phyloP scores from a whole-genome alignment of 2,888 invertebrate species.

The Conomelus anceps region DNA sequence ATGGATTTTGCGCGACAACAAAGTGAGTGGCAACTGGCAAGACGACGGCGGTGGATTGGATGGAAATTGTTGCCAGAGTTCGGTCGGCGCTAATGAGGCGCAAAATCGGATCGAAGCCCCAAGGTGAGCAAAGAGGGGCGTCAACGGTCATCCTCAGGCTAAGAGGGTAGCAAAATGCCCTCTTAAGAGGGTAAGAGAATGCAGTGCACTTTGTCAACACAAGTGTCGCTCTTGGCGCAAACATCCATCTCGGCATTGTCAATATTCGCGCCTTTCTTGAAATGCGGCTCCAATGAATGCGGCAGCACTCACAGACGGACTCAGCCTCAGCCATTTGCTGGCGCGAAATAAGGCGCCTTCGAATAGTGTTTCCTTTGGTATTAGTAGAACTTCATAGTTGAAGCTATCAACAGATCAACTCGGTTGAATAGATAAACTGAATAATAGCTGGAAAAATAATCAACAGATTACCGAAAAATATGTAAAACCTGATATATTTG shows the following conservation, averaged over 20 bases:
- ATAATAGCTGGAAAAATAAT: background rate
- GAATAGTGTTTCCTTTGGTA: background rate
- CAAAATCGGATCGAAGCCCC: background rate
- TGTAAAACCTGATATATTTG: too few relatives aligned
- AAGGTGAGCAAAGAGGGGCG: background rate
- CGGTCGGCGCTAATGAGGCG: background rate
- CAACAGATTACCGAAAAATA: background rate
- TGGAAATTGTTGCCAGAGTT: too few relatives aligned
- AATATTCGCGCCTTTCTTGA: background rate
- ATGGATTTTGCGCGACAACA: background rate
- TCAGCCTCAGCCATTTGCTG: background rate
- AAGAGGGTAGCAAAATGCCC: background rate
- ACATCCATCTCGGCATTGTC: background rate
- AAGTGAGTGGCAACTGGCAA: too few relatives aligned
- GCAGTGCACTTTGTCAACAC: background rate
- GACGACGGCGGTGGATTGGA: background rate
- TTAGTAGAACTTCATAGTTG: background rate
- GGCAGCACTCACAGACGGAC: background rate
- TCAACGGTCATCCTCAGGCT: background rate
- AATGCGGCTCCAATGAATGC: background rate
- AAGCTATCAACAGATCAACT: background rate
- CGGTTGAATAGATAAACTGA: background rate
- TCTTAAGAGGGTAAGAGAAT: background rate
- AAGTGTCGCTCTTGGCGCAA: background rate
- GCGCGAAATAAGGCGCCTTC: background rate